Evolutionary conservation across 2,888 invertebrate genomes (phyloP).

Genomic region (Ectemnius continuus): DNA sequence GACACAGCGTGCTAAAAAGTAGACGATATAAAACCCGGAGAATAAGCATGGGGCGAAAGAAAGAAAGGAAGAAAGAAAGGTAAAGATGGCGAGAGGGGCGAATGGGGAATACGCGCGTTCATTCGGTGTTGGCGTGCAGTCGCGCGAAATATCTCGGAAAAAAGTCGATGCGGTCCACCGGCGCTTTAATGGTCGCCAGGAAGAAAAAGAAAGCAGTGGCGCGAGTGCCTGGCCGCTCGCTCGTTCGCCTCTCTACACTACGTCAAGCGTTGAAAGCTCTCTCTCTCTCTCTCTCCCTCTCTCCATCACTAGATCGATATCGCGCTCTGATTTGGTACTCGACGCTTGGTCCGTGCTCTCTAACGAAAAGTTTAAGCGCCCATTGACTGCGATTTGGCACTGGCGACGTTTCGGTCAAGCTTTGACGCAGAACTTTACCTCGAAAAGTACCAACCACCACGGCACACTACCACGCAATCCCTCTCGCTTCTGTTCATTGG

Average conservation of each 20-base stretch:
- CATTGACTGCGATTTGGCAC: constrained; percentile 37
- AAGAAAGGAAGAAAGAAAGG: too few relatives aligned
- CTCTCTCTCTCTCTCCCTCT: neutral
- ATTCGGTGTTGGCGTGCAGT: neutral
- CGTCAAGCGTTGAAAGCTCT: constrained; percentile 60
- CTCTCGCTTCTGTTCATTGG: constrained; percentile 12
- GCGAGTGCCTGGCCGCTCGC: constrained; percentile 26
- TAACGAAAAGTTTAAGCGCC: constrained; percentile 56
- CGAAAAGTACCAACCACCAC: constrained; percentile 29
- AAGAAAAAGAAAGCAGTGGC: neutral
- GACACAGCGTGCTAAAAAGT: too few relatives aligned
- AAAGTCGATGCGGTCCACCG: constrained; percentile 3
- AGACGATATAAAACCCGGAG: too few relatives aligned
- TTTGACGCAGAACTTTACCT: constrained; percentile 42
- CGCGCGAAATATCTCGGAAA: constrained; percentile 1
- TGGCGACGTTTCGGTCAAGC: constrained; percentile 56
- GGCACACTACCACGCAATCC: constrained; percentile 25
- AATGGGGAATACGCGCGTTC: too few relatives aligned
- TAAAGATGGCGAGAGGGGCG: too few relatives aligned
- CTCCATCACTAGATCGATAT: constrained; percentile 38
- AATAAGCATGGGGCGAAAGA: too few relatives aligned
- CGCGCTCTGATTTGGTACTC: constrained; percentile 62
- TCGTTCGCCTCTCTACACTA: constrained; percentile 41
- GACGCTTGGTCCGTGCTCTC: constrained; percentile 48
- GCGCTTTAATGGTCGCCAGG: constrained; percentile 8